phyloP scores from a whole-genome alignment of 2,888 invertebrate species.

The Cheilosia urbana region DNA sequence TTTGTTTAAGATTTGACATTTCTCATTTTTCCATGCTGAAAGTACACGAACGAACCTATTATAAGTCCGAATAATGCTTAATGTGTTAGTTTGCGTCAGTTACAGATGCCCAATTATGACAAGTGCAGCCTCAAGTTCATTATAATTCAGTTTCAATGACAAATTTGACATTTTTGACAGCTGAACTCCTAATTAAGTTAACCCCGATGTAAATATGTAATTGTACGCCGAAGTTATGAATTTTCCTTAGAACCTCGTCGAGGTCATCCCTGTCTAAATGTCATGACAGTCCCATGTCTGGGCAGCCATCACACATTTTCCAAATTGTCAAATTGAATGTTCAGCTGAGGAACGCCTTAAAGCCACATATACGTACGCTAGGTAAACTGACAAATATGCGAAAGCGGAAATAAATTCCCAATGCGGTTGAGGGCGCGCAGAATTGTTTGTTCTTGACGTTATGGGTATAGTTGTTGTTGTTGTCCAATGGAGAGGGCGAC shows the following conservation, averaged over 20 bases:
- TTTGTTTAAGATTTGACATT: too few relatives aligned
- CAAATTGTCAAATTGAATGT: conserved; percentile 23
- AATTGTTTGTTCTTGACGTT: conserved; percentile 60
- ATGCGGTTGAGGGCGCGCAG: conserved; percentile 66
- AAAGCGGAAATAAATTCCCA: conserved; percentile 71
- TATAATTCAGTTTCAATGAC: too few relatives aligned
- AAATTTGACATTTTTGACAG: too few relatives aligned
- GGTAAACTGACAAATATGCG: conserved; percentile 65
- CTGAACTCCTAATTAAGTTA: too few relatives aligned
- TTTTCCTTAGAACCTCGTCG: not conserved
- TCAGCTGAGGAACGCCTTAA: conserved; percentile 11
- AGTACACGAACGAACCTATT: too few relatives aligned
- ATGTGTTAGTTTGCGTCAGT: too few relatives aligned
- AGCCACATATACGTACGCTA: not conserved
- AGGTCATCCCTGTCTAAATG: conserved; percentile 16
- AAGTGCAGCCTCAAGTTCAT: too few relatives aligned
- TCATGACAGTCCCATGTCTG: conserved; percentile 14
- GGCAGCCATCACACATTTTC: conserved; percentile 10
- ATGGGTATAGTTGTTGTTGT: not conserved
- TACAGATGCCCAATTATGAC: too few relatives aligned
- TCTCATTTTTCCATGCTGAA: too few relatives aligned
- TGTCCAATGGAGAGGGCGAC: conserved; percentile 5
- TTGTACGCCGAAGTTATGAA: not conserved
- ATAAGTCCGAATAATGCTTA: too few relatives aligned
- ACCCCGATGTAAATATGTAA: too few relatives aligned